phyloP scores from a whole-genome alignment of 2,888 invertebrate species.

The Galeruca laticollis region DNA sequence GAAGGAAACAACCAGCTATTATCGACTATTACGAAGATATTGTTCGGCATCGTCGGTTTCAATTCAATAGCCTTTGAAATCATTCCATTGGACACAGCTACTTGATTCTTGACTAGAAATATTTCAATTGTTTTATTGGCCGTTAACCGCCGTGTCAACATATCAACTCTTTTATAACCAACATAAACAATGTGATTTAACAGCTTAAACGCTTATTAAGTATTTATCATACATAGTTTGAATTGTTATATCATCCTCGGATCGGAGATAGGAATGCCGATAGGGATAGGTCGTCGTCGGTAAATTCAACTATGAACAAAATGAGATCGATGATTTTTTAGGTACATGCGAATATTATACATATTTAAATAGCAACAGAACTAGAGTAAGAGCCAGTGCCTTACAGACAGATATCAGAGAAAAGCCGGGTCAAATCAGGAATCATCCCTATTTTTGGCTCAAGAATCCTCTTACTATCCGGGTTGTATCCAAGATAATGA shows the following conservation, averaged over 20 bases:
- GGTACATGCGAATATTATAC: no score
- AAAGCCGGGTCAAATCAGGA: no score
- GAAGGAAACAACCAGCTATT: conserved; percentile 17
- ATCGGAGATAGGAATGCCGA: background rate
- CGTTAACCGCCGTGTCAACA: conserved; percentile 25
- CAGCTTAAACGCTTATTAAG: background rate
- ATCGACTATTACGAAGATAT: conserved; percentile 28
- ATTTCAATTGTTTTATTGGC: conserved; percentile 37
- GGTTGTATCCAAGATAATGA: no score
- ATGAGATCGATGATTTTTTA: no score
- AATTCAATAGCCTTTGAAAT: conserved; percentile 33
- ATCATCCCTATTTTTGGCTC: no score
- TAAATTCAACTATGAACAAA: no score
- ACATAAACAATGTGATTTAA: conserved; percentile 25
- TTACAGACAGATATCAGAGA: no score
- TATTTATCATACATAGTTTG: background rate
- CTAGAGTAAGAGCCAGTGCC: no score
- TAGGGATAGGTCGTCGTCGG: background rate
- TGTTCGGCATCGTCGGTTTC: conserved; percentile 33
- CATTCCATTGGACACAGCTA: conserved; percentile 33
- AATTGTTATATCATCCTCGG: background rate
- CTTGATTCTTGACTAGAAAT: conserved; percentile 30
- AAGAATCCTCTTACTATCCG: no score
- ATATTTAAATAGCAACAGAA: no score
- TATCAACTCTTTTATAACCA: background rate